A percentile compares a stretch with the other conserved stretches of the same genome.
Conservation (phyloP, 2,797 vertebrate genomes). For the Florisuga fusca region DNA sequence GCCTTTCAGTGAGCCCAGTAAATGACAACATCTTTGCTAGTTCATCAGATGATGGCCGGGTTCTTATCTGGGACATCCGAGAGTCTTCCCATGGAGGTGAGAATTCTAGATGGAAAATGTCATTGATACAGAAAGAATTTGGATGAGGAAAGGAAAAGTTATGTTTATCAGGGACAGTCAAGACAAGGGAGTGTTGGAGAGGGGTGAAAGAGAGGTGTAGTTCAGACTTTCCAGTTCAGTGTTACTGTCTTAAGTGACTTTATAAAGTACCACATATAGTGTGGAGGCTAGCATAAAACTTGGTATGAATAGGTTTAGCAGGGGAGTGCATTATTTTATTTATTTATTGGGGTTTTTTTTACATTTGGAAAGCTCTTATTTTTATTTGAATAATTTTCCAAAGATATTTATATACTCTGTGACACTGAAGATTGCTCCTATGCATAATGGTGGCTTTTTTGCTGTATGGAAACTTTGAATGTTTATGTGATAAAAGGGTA, state of each 20-base stretch:
- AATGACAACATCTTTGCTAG: conserved; percentile 99
- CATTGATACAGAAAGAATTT: not conserved
- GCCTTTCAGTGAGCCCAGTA: conserved; percentile 95
- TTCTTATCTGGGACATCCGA: conserved; percentile 98
- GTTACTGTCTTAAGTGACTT: not conserved
- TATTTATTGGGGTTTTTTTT: no score
- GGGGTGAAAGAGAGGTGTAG: not conserved
- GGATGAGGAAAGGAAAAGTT: not conserved
- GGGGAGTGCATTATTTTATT: not conserved
- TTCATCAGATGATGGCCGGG: conserved; percentile 95
- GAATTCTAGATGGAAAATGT: not conserved
- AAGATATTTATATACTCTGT: not conserved
- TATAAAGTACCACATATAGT: not conserved
- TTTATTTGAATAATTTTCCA: not conserved
- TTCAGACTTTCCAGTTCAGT: not conserved
- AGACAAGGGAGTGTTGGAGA: not conserved
- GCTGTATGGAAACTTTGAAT: not conserved
- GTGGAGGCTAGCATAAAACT: not conserved
- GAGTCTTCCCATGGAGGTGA: conserved; percentile 94
- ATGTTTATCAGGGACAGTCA: rapidly evolving
- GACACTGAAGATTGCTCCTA: not conserved
- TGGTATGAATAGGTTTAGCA: not conserved
- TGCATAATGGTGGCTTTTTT: not conserved
- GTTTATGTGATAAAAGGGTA: not conserved
- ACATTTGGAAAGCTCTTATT: no score